A percentile compares a stretch with the other conserved stretches of the same genome.
Evolutionary conservation across 1,140 invertebrate species (phyloP).

Genomic region (Leptinotarsa undecemlineata): DNA sequence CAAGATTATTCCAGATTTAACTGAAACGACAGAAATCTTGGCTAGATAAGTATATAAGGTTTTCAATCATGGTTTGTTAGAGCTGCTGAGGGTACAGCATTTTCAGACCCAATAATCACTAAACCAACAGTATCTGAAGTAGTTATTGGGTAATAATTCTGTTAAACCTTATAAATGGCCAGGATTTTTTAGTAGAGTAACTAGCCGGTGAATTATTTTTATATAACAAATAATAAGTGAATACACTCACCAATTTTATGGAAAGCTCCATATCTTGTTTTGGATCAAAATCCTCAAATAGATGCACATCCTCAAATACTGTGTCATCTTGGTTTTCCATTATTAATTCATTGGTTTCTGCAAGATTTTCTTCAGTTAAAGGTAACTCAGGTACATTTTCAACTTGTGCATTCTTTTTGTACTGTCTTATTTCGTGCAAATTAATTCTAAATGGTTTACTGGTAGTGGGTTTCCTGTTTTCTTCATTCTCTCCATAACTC

Average conservation of each 20-base stretch:
- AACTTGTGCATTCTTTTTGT: background rate
- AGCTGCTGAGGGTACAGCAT: no score
- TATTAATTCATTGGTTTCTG: background rate
- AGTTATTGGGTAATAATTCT: no score
- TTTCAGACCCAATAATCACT: no score
- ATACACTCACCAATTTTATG: conserved; percentile 11
- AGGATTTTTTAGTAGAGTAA: no score
- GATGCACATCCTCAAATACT: background rate
- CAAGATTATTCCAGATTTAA: no score
- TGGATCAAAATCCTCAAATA: conserved; percentile 12
- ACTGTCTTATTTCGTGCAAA: background rate
- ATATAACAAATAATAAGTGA: background rate
- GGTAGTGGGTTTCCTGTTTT: background rate
- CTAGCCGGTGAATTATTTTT: background rate
- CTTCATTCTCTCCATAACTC: background rate
- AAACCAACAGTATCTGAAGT: no score
- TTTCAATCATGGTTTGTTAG: no score
- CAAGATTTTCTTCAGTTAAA: background rate
- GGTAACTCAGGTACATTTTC: background rate
- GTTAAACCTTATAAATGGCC: no score
- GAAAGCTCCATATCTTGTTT: background rate
- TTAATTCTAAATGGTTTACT: background rate
- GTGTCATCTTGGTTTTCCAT: background rate
- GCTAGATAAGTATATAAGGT: no score
- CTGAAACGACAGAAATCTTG: no score